phyloP scores from a whole-genome alignment of 2,888 invertebrate species.

The Mycalesis mineus region DNA sequence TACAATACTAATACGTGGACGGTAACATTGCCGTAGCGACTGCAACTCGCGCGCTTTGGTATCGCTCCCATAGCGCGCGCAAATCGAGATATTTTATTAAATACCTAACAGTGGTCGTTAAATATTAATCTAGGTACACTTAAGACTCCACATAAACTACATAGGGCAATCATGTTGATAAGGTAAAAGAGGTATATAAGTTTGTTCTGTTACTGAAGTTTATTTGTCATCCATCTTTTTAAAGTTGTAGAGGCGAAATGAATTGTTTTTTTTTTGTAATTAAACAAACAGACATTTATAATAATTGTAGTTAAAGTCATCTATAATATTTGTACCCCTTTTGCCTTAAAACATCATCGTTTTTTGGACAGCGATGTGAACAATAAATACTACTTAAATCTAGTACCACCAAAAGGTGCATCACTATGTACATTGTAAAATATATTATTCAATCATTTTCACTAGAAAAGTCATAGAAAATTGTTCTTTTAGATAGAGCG shows the following conservation, averaged over 20 bases:
- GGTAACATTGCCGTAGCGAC: slow-evolving; percentile 37
- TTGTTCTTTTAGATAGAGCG: slow-evolving; percentile 15
- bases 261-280: too few species aligned
- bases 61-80: too few species aligned
- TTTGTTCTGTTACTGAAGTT: too few species aligned
- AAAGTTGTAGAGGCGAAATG: too few species aligned
- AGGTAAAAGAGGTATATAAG: neutral
- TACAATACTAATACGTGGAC: slow-evolving; percentile 33
- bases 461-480: slow-evolving; percentile 20
- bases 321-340: neutral
- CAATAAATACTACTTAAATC: slow-evolving; percentile 31
- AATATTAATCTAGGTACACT: slow-evolving; percentile 17
- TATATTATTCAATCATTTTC: slow-evolving; percentile 5
- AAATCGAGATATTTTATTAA: neutral
- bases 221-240: too few species aligned
- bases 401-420: slow-evolving; percentile 22
- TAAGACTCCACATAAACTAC: slow-evolving; percentile 11
- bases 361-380: slow-evolving; percentile 20
- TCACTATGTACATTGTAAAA: slow-evolving; percentile 24
- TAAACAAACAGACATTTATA: too few species aligned
- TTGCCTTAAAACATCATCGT: neutral
- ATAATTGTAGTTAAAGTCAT: too few species aligned
- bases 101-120: neutral
- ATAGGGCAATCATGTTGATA: neutral
- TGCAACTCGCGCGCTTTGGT: neutral